These are phyloP conservation scores for Origma solitaria DNA, from an alignment of 2,113 vertebrate species.

Conservation along the genomic window DNA sequence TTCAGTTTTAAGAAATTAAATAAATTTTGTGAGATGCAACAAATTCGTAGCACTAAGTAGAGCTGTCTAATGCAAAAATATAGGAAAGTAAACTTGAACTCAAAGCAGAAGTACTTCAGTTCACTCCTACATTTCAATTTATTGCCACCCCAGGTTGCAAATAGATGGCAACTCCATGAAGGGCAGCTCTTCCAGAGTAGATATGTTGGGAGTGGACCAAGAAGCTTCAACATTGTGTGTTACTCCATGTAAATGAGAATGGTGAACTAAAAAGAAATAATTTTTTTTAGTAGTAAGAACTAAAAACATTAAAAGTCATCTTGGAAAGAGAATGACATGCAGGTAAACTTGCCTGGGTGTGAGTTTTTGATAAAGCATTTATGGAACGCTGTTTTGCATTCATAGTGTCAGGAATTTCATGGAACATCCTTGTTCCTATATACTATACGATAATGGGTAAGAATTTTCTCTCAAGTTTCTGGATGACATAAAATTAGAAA, in stretches of 20 bases:
- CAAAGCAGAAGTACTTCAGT: neutral
- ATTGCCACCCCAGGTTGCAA: neutral
- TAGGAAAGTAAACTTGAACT: neutral
- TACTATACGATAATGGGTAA: neutral
- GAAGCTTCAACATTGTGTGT: neutral
- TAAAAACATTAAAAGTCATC: neutral
- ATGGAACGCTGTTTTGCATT: neutral
- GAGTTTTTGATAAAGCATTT: neutral
- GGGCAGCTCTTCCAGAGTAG: neutral
- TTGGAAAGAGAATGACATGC: neutral
- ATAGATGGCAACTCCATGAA: neutral
- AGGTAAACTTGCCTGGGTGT: neutral
- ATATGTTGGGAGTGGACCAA: neutral
- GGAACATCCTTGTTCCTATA: accelerated
- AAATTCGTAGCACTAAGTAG: neutral
- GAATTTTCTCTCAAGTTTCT: neutral
- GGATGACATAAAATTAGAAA: neutral
- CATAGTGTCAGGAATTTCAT: neutral
- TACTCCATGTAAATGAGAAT: neutral
- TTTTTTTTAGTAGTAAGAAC: neutral
- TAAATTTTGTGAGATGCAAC: neutral
- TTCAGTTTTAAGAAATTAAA: neutral
- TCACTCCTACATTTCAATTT: neutral
- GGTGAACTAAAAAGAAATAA: neutral
- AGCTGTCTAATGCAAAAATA: neutral